These are phyloP conservation scores for Enteromius afrohamiltoni DNA, from an alignment of 2,797 vertebrate genomes.

Conservation along the genomic window DNA sequence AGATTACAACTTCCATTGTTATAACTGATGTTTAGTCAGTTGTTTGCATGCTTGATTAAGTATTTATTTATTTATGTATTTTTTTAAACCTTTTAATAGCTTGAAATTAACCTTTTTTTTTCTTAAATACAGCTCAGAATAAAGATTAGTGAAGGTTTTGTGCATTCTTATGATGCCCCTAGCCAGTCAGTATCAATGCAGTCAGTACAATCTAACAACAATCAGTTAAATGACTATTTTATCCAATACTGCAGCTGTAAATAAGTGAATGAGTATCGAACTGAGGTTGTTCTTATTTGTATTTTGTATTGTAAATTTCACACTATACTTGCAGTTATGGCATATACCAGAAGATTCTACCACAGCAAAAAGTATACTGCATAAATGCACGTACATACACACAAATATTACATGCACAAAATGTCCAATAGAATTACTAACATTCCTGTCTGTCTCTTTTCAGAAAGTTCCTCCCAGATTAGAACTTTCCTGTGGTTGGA, in stretches of 20 bases:
- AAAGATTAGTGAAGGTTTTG: not conserved
- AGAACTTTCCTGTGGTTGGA: constrained; percentile 23
- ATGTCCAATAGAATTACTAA: not conserved
- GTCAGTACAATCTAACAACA: not conserved
- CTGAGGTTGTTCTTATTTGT: not conserved
- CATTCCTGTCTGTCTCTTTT: constrained; percentile 21
- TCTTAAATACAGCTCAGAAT: not conserved
- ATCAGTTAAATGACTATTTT: not conserved
- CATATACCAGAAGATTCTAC: constrained; percentile 6
- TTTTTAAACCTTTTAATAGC: not conserved
- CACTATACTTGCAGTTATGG: not conserved
- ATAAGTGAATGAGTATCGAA: not conserved
- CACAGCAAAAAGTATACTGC: not conserved
- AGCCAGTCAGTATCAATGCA: not conserved
- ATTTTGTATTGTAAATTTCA: not conserved
- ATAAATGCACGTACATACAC: not conserved
- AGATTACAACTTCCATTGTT: not conserved
- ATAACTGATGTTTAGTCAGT: not conserved
- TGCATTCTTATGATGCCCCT: not conserved
- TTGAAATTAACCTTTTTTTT: not conserved
- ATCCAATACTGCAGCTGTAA: not conserved
- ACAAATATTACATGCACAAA: not conserved
- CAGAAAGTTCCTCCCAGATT: constrained; percentile 18
- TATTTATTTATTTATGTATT: not conserved
- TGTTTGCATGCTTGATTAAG: not conserved